Conservation (phyloP, 2,797 vertebrate species). For the Antennarius maculatus region DNA sequence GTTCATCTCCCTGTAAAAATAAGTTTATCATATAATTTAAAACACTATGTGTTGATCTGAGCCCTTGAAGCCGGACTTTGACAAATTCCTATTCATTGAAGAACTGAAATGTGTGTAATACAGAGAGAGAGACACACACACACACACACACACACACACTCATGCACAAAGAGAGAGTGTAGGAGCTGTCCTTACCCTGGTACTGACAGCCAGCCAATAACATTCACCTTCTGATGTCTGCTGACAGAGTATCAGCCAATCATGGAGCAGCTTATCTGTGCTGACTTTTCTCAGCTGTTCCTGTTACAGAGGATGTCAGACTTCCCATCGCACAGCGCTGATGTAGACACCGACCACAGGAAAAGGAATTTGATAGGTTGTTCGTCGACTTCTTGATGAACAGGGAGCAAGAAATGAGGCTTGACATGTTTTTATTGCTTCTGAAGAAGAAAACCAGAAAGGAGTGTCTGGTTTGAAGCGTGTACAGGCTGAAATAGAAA, state of each 20-base stretch:
- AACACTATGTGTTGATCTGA: background rate
- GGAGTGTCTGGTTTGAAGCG: no score
- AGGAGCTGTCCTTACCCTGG: conserved; percentile 75
- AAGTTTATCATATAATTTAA: background rate
- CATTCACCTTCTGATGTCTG: conserved; percentile 93
- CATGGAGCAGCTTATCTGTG: conserved; percentile 81
- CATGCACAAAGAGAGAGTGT: conserved; percentile 18
- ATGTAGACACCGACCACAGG: background rate
- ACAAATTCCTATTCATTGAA: conserved; percentile 10
- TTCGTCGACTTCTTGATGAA: conserved; percentile 7
- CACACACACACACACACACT: no score
- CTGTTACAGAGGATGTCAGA: conserved; percentile 70
- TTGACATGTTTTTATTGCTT: conserved; percentile 12
- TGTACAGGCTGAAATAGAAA: no score
- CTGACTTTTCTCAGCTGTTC: conserved; percentile 77
- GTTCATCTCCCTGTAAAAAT: conserved; percentile 14
- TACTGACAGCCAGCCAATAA: conserved; percentile 86
- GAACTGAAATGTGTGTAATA: conserved; percentile 6
- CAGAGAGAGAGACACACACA: background rate
- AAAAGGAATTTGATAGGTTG: conserved; percentile 12
- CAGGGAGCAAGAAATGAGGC: background rate
- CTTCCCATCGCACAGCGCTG: conserved; percentile 46
- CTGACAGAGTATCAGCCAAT: conserved; percentile 92
- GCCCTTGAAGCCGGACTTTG: no score
- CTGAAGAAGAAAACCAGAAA: no score